These are phyloP conservation scores for Tyria jacobaeae DNA, from an alignment of 2,888 invertebrate genomes.

Conservation along the genomic window DNA sequence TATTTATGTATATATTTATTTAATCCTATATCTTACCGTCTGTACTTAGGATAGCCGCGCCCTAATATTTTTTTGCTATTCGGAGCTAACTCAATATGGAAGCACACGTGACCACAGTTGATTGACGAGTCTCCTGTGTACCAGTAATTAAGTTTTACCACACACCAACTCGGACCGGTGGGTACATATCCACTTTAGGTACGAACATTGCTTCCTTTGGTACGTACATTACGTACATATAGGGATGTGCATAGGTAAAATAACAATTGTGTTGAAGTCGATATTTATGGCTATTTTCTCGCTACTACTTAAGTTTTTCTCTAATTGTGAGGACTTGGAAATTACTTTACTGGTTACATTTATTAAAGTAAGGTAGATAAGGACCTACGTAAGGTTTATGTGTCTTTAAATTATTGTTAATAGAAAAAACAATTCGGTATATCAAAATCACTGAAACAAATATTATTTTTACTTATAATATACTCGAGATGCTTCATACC, in stretches of 20 bases:
- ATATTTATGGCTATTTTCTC: neutral
- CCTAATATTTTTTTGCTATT: slow-evolving; percentile 51
- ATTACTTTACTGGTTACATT: neutral
- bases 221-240: neutral
- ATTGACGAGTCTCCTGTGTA: slow-evolving; percentile 69
- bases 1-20: no score
- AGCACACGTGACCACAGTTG: slow-evolving; percentile 72
- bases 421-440: neutral
- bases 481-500: no score
- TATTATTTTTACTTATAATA: no score
- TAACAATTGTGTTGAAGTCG: neutral
- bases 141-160: slow-evolving; percentile 57
- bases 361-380: neutral
- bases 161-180: slow-evolving; percentile 34
- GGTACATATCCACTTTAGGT: slow-evolving; percentile 24
- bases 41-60: no score
- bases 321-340: slow-evolving; percentile 2
- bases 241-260: slow-evolving; percentile 5
- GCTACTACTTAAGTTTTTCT: slow-evolving; percentile 5
- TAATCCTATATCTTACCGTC: neutral
- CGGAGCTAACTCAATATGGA: slow-evolving; percentile 61
- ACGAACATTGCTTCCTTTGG: neutral
- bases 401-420: neutral
- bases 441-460: no score
- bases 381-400: no score